A percentile compares a stretch with the other conserved stretches of the same genome.
These are phyloP conservation scores for Chrysomela aeneicollis DNA, from an alignment of 2,888 invertebrate genomes.

Conservation along the genomic window DNA sequence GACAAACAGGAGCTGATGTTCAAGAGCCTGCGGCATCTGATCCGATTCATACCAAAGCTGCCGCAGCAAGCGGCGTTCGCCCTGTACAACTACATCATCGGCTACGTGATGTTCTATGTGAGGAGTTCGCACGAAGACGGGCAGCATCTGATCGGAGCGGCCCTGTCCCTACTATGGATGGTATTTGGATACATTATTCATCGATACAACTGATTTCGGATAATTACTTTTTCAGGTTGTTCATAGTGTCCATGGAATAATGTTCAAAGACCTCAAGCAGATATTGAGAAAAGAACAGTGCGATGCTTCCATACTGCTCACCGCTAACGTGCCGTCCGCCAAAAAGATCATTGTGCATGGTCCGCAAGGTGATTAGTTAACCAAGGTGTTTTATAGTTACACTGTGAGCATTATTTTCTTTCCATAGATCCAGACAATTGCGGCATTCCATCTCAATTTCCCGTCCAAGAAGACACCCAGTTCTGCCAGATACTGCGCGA, in stretches of 20 bases:
- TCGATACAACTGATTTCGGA: not conserved
- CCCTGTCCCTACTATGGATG: constrained; percentile 96
- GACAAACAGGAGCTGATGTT: constrained; percentile 95
- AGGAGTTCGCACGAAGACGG: constrained; percentile 95
- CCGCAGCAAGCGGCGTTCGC: constrained; percentile 98
- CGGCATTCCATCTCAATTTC: constrained; percentile 97
- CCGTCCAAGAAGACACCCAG: constrained; percentile 97
- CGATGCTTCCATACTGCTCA: constrained; percentile 95
- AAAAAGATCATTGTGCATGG: constrained; percentile 99
- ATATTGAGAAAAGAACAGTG: constrained; percentile 98
- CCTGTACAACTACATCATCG: constrained; percentile 97
- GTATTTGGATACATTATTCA: constrained; percentile 61
- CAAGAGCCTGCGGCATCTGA: constrained; percentile 88
- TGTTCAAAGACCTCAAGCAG: constrained; percentile 99
- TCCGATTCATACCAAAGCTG: constrained; percentile 89
- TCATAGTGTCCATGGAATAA: constrained; percentile 97
- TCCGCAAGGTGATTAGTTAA: constrained; percentile 70
- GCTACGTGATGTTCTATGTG: constrained; percentile 99
- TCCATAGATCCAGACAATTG: constrained; percentile 83
- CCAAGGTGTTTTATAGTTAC: too few species aligned
- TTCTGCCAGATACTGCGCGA: constrained; percentile 95
- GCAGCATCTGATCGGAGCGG: constrained; percentile 92
- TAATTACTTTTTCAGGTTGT: constrained; percentile 76
- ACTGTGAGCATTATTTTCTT: not conserved
- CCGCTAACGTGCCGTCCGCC: constrained; percentile 98